Conservation (phyloP, 30 jellyfish, hydroid and myxozoan genomes). For the Turritopsis dohrnii region DNA sequence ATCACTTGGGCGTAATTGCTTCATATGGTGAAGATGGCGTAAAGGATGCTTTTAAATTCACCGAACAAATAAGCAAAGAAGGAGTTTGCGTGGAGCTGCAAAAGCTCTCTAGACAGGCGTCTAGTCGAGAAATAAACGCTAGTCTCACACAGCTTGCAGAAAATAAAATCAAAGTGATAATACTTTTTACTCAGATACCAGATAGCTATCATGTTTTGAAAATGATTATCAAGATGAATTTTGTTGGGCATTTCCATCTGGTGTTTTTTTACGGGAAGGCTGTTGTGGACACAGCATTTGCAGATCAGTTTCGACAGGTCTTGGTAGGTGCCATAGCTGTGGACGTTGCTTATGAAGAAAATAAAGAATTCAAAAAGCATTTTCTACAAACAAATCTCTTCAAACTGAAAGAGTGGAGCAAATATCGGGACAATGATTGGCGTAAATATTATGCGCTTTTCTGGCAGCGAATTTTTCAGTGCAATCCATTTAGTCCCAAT, state of each 20-base stretch:
- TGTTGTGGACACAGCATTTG: neutral
- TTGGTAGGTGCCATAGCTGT: neutral
- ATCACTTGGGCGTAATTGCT: neutral
- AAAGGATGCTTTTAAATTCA: neutral
- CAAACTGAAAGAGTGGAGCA: neutral
- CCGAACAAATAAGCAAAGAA: neutral
- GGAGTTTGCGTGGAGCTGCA: neutral
- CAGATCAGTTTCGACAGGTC: neutral
- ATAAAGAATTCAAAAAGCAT: neutral
- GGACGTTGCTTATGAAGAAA: neutral
- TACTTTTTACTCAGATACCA: neutral
- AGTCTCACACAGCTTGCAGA: neutral
- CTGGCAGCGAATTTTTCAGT: neutral
- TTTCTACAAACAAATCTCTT: neutral
- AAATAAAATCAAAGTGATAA: neutral
- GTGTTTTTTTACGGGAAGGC: slow-evolving; percentile 10
- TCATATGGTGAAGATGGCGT: neutral
- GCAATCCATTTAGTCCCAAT: neutral
- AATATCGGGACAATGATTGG: neutral
- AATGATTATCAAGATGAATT: neutral
- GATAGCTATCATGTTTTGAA: neutral
- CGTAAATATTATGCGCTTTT: neutral
- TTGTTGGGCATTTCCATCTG: neutral
- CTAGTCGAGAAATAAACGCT: neutral
- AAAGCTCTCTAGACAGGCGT: neutral